Percentiles rank a stretch among this genome's conserved stretches.
Conservation (phyloP, 2,113 vertebrate genomes). For the Lutjanus erythropterus region DNA sequence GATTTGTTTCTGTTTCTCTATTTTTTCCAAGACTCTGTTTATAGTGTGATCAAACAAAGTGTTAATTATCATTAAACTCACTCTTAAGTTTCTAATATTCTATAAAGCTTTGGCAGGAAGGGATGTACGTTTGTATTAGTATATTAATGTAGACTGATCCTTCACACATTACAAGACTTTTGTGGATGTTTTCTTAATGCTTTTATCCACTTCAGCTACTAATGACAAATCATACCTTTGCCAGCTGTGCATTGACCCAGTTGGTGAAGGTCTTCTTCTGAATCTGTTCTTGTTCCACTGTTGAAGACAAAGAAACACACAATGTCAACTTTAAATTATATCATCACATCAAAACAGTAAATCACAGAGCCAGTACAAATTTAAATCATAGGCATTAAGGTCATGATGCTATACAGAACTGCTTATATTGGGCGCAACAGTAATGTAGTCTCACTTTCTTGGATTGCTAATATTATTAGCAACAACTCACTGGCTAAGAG, state of each 20-base stretch:
- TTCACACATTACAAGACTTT: not conserved
- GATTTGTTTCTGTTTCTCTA: too few relatives aligned
- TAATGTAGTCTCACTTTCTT: not conserved
- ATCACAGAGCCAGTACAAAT: not conserved
- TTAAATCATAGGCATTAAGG: not conserved
- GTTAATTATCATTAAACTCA: not conserved
- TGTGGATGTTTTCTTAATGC: too few relatives aligned
- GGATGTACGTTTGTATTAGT: not conserved
- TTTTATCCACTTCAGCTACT: not conserved
- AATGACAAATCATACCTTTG: slow-evolving; percentile 87
- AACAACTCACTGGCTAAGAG: not conserved
- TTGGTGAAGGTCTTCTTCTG: slow-evolving; percentile 98
- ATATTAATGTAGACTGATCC: not conserved
- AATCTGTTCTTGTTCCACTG: slow-evolving; percentile 93
- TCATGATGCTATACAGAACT: not conserved
- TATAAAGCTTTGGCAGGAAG: not conserved
- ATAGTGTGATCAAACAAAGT: not conserved
- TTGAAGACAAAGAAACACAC: slow-evolving; percentile 28
- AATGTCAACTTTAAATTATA: not conserved
- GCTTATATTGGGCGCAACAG: not conserved
- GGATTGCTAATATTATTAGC: not conserved
- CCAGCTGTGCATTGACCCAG: slow-evolving; percentile 95
- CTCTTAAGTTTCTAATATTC: not conserved
- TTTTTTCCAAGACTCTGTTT: not conserved
- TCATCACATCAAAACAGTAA: not conserved